These are phyloP conservation scores for Mastomys natalensis DNA, from an alignment of 2,113 vertebrate genomes.

Conservation along the genomic window DNA sequence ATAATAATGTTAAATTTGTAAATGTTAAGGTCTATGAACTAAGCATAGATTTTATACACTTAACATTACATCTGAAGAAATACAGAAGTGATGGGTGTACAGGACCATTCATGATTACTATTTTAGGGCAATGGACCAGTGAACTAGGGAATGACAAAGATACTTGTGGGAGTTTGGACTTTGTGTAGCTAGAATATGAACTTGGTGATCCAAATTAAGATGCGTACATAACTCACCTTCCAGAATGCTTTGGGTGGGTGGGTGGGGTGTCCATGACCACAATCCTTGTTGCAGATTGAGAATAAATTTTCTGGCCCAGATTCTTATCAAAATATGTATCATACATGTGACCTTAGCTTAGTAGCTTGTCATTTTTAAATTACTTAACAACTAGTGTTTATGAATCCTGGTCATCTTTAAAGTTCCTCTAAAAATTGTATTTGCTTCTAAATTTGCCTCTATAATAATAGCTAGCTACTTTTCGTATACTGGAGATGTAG, in stretches of 20 bases:
- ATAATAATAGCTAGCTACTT: neutral
- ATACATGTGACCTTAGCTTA: neutral
- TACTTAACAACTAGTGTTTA: slow-evolving; percentile 6
- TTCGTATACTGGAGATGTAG: neutral
- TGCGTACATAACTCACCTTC: neutral
- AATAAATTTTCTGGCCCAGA: neutral
- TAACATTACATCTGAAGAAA: slow-evolving; percentile 9
- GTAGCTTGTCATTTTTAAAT: neutral
- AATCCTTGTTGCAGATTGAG: neutral
- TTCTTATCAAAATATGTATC: slow-evolving; percentile 12
- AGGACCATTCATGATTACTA: neutral
- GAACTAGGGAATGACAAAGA: neutral
- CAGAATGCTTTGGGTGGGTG: neutral
- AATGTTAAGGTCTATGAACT: neutral
- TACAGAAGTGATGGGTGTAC: neutral
- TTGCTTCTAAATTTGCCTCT: slow-evolving; percentile 31
- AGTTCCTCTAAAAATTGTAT: slow-evolving; percentile 11
- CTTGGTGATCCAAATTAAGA: neutral
- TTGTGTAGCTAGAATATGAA: neutral
- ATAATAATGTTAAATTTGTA: neutral
- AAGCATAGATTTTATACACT: neutral
- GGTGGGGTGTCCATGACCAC: neutral
- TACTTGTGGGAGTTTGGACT: neutral
- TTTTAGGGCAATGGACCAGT: neutral
- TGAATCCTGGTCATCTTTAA: neutral